A percentile compares a stretch with the other conserved stretches of the same genome.
Evolutionary conservation across 2,888 invertebrate genomes (phyloP).

Genomic region (Spatulosminthurus flaviceps): DNA sequence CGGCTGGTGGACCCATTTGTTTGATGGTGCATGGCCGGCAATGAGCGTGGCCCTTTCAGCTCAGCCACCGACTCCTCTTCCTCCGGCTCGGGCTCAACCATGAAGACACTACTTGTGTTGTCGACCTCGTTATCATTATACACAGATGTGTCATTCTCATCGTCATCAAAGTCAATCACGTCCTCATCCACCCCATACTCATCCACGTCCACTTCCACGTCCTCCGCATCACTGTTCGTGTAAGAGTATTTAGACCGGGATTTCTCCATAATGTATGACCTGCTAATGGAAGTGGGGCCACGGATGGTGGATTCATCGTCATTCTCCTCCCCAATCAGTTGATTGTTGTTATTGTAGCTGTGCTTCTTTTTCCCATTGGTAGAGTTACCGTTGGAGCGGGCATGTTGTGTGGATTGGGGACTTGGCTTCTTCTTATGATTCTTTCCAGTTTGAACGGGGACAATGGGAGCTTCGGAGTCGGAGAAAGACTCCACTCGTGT

Average conservation of each 20-base stretch:
- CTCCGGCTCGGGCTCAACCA: slow-evolving; percentile 32
- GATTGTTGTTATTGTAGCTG: slow-evolving; percentile 22
- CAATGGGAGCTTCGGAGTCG: slow-evolving; percentile 59
- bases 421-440: slow-evolving; percentile 30
- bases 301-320: not conserved
- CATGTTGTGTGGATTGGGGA: too few species aligned
- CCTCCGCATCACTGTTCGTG: slow-evolving; percentile 46
- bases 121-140: slow-evolving; percentile 47
- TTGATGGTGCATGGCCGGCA: slow-evolving; percentile 19
- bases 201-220: slow-evolving; percentile 45
- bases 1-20: not conserved
- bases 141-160: slow-evolving; percentile 40
- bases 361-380: slow-evolving; percentile 24
- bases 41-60: not conserved
- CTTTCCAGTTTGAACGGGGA: slow-evolving; percentile 47
- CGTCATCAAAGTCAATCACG: slow-evolving; percentile 58
- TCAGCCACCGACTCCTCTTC: slow-evolving; percentile 7
- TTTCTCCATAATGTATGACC: slow-evolving; percentile 37
- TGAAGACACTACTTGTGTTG: slow-evolving; percentile 46
- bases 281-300: slow-evolving; percentile 11
- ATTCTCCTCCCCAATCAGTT: not conserved
- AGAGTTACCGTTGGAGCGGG: not conserved
- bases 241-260: slow-evolving; percentile 30
- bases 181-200: slow-evolving; percentile 58
- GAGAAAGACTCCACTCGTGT: slow-evolving; percentile 52